Conservation (phyloP, 2,888 invertebrate species). For the Eristalis tenax region DNA sequence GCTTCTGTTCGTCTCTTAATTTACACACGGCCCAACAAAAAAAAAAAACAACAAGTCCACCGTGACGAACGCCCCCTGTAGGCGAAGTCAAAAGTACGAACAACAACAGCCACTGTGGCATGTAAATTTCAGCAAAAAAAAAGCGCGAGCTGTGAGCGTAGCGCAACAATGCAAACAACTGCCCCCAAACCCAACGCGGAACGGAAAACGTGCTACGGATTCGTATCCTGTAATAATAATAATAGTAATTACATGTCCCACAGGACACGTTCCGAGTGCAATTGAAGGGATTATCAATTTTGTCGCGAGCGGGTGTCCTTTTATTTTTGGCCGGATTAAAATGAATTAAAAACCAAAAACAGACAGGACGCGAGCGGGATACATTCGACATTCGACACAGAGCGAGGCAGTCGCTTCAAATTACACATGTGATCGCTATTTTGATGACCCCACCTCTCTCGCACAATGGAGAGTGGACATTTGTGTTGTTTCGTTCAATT, state of each 20-base stretch:
- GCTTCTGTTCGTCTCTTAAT: slow-evolving; percentile 36
- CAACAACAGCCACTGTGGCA: not conserved
- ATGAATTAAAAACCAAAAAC: not conserved
- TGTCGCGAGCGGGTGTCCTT: not conserved
- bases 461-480: not conserved
- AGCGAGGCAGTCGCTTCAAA: slow-evolving; percentile 45
- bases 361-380: not conserved
- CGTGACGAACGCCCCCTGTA: not conserved
- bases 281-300: slow-evolving; percentile 70
- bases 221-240: slow-evolving; percentile 70
- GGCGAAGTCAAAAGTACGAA: slow-evolving; percentile 20
- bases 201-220: slow-evolving; percentile 45
- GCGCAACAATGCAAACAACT: slow-evolving; percentile 57
- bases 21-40: not conserved
- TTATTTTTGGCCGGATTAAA: not conserved
- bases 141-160: not conserved
- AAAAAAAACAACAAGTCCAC: not conserved
- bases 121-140: slow-evolving; percentile 1
- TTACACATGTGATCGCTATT: slow-evolving; percentile 55
- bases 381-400: slow-evolving; percentile 18
- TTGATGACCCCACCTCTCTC: not conserved
- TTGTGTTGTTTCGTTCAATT: slow-evolving; percentile 62
- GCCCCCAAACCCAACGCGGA: not conserved
- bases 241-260: slow-evolving; percentile 70
- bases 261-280: slow-evolving; percentile 58